Conservation (phyloP, 2,797 vertebrate species). For the Lophius americanus region DNA sequence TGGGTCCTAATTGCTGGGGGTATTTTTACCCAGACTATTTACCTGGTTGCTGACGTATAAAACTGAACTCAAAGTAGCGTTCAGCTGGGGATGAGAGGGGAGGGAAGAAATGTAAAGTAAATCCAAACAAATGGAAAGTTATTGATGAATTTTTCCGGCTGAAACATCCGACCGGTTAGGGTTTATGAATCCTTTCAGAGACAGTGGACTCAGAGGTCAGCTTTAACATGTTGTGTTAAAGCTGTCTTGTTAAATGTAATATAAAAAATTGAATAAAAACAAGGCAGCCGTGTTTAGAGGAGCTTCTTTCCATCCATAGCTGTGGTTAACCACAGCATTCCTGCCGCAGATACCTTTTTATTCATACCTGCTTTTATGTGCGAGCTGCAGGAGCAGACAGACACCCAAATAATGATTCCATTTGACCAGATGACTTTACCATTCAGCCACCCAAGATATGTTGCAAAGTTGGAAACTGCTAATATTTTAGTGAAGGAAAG, state of each 20-base stretch:
- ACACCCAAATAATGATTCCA: constrained; percentile 62
- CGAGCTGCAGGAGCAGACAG: constrained; percentile 58
- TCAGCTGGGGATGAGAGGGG: constrained; percentile 9
- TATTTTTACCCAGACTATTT: constrained; percentile 37
- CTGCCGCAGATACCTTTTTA: constrained; percentile 61
- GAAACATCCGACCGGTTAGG: constrained; percentile 17
- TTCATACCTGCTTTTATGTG: constrained; percentile 66
- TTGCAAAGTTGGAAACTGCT: constrained; percentile 23
- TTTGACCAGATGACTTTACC: constrained; percentile 58
- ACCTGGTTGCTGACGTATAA: constrained; percentile 22
- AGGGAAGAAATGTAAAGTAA: constrained; percentile 22
- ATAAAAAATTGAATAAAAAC: constrained; percentile 58
- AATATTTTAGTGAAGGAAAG: constrained; percentile 24
- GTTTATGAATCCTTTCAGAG: constrained; percentile 20
- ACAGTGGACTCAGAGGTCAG: constrained; percentile 34
- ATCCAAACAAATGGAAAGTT: constrained; percentile 10
- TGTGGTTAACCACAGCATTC: constrained; percentile 71
- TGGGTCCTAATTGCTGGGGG: constrained; percentile 40
- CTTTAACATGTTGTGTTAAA: constrained; percentile 45
- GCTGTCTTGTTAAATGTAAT: constrained; percentile 53
- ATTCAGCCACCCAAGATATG: constrained; percentile 52
- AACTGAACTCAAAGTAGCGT: not conserved
- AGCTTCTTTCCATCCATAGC: constrained; percentile 59
- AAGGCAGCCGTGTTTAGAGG: constrained; percentile 63
- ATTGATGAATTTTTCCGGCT: constrained; percentile 7